These are phyloP conservation scores for Coregonus clupeaformis DNA, from an alignment of 2,113 vertebrate species.

Conservation along the genomic window DNA sequence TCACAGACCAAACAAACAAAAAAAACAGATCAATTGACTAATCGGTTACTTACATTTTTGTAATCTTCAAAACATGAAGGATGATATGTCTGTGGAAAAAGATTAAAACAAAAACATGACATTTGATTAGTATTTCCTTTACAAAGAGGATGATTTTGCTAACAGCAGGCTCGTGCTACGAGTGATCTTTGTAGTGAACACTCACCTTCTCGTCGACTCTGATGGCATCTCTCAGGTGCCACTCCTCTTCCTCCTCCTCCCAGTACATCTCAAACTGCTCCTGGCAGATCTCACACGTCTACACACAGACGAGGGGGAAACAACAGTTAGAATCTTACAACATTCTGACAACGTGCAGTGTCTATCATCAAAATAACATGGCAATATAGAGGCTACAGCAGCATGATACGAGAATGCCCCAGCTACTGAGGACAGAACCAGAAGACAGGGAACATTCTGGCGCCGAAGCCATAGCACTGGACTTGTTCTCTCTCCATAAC, in stretches of 20 bases:
- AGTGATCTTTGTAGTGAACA: not conserved
- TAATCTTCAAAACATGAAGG: slow-evolving; percentile 97
- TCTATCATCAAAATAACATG: not conserved
- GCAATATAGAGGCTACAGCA: not conserved
- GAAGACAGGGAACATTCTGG: too few species aligned
- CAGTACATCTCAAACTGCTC: slow-evolving; percentile 98
- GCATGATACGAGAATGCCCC: not conserved
- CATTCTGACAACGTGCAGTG: not conserved
- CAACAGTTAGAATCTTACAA: not conserved
- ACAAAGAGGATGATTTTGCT: not conserved
- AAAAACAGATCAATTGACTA: not conserved
- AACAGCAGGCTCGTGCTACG: not conserved
- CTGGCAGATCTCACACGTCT: slow-evolving; percentile 97
- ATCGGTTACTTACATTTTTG: slow-evolving; percentile 87
- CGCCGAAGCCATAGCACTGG: too few species aligned
- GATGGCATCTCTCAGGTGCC: slow-evolving; percentile 96
- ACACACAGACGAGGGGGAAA: not conserved
- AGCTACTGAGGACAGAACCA: too few species aligned
- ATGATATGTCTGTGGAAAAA: slow-evolving; percentile 88
- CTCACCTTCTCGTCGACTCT: slow-evolving; percentile 90
- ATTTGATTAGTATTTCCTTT: not conserved
- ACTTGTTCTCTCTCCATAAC: too few species aligned
- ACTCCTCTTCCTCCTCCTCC: slow-evolving; percentile 99
- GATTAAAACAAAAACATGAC: not conserved
- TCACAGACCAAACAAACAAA: not conserved